phyloP scores from a whole-genome alignment of 2,113 vertebrate species.

The Oceanodroma tethys region DNA sequence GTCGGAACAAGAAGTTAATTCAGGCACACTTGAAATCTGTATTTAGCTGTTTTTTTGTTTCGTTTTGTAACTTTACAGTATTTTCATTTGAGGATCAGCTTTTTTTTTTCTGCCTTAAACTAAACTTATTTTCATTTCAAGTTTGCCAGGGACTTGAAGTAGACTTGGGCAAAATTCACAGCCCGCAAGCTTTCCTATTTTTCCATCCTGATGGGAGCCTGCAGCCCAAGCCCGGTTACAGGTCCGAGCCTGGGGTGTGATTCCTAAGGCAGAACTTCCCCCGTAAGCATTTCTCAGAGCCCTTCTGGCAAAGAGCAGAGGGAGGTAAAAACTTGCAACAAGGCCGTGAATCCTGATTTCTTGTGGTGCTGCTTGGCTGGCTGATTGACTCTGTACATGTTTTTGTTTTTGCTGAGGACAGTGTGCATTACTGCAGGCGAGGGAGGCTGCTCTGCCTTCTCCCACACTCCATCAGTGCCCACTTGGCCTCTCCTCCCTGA shows the following conservation, averaged over 20 bases:
- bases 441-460: background rate
- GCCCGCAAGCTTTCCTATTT: fast-evolving
- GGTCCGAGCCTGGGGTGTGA: background rate
- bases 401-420: background rate
- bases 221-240: too few species aligned
- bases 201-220: too few species aligned
- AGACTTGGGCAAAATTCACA: too few species aligned
- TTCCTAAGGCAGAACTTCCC: background rate
- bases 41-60: background rate
- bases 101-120: background rate
- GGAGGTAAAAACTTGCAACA: background rate
- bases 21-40: background rate
- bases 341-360: background rate
- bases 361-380: too few species aligned
- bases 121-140: background rate
- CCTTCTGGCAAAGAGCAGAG: background rate
- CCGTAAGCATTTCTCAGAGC: fast-evolving
- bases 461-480: too few species aligned
- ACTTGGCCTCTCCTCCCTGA: background rate
- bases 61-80: background rate
- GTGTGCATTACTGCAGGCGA: background rate
- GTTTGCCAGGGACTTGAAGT: background rate
- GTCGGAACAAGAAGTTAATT: background rate
- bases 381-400: fast-evolving
- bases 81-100: background rate